Conservation (phyloP, 2,113 vertebrate species). For the Ceyx cyanopectus region DNA sequence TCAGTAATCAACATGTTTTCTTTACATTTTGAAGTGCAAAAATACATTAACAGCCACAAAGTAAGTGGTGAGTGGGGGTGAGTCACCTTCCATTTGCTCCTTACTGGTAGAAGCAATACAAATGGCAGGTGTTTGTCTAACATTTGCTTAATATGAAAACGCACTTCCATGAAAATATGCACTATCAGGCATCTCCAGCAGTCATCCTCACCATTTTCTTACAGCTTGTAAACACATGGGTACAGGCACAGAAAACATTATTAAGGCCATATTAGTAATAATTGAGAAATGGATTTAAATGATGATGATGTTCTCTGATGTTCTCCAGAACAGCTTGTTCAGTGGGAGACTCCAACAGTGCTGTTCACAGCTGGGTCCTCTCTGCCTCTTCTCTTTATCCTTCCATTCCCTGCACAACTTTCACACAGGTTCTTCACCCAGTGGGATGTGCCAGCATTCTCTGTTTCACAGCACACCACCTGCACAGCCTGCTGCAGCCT, state of each 20-base stretch:
- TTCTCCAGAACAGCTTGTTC: not conserved
- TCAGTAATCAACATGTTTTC: not conserved
- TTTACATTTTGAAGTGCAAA: slow-evolving; percentile 13
- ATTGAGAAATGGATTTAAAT: not conserved
- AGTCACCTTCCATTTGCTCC: not conserved
- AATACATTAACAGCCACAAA: not conserved
- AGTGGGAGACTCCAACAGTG: not conserved
- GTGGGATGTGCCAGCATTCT: not conserved
- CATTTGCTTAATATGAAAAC: slow-evolving; percentile 19
- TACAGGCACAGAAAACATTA: not conserved
- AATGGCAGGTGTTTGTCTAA: slow-evolving; percentile 34
- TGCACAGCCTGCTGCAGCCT: not conserved
- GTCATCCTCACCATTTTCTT: not conserved
- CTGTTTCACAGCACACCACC: slow-evolving; percentile 4
- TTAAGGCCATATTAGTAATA: not conserved
- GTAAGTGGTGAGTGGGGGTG: not conserved
- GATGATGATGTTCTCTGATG: not conserved
- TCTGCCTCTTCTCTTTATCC: not conserved
- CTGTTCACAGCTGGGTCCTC: slow-evolving; percentile 8
- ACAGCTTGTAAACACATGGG: not conserved
- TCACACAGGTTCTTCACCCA: not conserved
- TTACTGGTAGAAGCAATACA: not conserved
- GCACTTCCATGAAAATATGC: not conserved
- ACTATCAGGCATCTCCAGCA: not conserved
- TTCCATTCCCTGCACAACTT: not conserved